These are phyloP conservation scores for Hippocampus abdominalis DNA, from an alignment of 2,113 vertebrate species.

Conservation along the genomic window DNA sequence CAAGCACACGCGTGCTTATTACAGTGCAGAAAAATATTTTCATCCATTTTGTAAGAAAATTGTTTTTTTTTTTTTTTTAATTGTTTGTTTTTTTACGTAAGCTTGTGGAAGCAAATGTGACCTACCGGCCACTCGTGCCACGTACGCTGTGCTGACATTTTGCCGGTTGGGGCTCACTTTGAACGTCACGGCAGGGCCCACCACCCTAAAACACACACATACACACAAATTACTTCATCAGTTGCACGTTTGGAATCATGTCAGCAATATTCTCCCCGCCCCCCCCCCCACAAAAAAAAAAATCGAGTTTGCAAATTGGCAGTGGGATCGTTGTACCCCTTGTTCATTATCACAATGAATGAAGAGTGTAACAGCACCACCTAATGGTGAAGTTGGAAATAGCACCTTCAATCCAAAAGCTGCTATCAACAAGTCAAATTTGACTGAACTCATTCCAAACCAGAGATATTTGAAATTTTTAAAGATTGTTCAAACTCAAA, in stretches of 20 bases:
- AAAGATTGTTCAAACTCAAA: too few species aligned
- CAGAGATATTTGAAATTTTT: too few species aligned
- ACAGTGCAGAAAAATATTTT: too few species aligned
- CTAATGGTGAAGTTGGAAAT: not conserved
- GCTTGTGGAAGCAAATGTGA: not conserved
- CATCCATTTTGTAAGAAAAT: too few species aligned
- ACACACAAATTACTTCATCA: not conserved
- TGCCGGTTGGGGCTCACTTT: conserved; percentile 78
- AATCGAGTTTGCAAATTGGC: too few species aligned
- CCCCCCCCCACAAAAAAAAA: fast-evolving
- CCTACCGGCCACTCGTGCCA: conserved; percentile 83
- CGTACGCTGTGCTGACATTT: conserved; percentile 82
- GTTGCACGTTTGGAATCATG: not conserved
- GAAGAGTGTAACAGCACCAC: not conserved
- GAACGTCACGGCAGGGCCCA: conserved; percentile 92
- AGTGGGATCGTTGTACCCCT: not conserved
- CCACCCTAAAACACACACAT: conserved; percentile 75
- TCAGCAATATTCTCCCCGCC: too few species aligned
- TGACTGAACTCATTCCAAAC: too few species aligned
- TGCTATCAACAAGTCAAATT: not conserved
- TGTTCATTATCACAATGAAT: not conserved
- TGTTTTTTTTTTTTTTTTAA: too few species aligned
- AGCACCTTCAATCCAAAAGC: not conserved
- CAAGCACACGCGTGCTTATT: too few species aligned
- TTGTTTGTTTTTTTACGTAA: too few species aligned